phyloP scores from a whole-genome alignment of 2,888 invertebrate species.

The Tipula vernalis region DNA sequence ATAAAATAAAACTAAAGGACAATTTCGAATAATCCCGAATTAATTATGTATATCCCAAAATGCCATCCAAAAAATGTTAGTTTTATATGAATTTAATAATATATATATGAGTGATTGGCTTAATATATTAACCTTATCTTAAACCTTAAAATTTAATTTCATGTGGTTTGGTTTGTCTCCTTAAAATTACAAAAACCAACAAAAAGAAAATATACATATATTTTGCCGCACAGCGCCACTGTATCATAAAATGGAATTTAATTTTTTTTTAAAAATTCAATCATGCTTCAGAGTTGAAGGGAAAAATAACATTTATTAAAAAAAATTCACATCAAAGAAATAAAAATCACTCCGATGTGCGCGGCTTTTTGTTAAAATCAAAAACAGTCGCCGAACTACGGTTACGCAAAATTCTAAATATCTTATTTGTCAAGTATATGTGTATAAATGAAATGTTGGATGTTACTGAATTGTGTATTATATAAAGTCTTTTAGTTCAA shows the following conservation, averaged over 20 bases:
- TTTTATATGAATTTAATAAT: not conserved
- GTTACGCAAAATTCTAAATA: too few relatives aligned
- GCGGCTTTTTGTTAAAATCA: not conserved
- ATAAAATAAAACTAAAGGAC: not conserved
- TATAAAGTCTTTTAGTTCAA: too few relatives aligned
- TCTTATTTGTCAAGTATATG: too few relatives aligned
- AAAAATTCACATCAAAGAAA: not conserved
- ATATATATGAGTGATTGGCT: not conserved
- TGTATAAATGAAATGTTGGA: too few relatives aligned
- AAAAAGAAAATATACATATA: not conserved
- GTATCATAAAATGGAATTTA: not conserved
- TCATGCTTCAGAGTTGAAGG: not conserved
- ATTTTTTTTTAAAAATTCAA: not conserved
- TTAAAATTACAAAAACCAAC: not conserved
- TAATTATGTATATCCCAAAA: not conserved
- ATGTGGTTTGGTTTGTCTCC: not conserved
- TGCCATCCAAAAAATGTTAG: not conserved
- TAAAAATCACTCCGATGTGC: not conserved
- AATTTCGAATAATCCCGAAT: not conserved
- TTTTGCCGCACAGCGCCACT: not conserved
- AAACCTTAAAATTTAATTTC: not conserved
- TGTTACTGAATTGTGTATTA: too few relatives aligned
- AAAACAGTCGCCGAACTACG: not conserved
- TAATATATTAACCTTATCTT: not conserved
- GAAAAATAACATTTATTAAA: not conserved